Percentiles rank a stretch among this genome's conserved stretches.
phyloP scores from a whole-genome alignment of 2,888 invertebrate species.

The Euphydryas editha region DNA sequence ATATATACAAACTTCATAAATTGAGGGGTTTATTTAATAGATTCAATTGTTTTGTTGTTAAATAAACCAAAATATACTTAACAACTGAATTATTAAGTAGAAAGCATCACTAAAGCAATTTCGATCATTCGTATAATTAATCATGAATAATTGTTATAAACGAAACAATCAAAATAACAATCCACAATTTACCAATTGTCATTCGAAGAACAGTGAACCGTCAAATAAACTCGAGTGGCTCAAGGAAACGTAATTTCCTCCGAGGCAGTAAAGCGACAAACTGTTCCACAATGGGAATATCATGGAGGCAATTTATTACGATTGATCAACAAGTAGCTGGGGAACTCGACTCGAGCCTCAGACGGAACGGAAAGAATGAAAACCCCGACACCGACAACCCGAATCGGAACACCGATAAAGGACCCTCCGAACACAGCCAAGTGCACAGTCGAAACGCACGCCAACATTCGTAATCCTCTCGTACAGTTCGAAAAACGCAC shows the following conservation, averaged over 20 bases:
- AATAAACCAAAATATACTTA: too few species aligned
- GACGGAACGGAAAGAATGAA: conserved; percentile 75
- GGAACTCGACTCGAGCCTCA: conserved; percentile 58
- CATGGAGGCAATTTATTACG: conserved; percentile 82
- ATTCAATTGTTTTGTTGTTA: too few species aligned
- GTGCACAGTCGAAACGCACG: conserved; percentile 64
- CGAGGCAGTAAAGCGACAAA: conserved; percentile 81
- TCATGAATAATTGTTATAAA: neutral
- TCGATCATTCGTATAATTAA: neutral
- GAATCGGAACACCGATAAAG: conserved; percentile 58
- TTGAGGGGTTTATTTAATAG: too few species aligned
- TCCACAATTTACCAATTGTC: conserved; percentile 33
- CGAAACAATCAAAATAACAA: conserved; percentile 16
- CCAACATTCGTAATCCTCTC: conserved; percentile 72
- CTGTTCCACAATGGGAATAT: conserved; percentile 81
- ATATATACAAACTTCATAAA: too few species aligned
- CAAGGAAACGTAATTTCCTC: conserved; percentile 80
- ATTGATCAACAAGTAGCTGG: conserved; percentile 83
- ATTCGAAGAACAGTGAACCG: conserved; percentile 49
- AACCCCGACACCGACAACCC: conserved; percentile 46
- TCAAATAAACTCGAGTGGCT: conserved; percentile 74
- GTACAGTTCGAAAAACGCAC: conserved; percentile 80
- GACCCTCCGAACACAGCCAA: conserved; percentile 61
- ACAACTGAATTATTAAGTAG: too few species aligned
- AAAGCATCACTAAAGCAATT: too few species aligned